Evolutionary conservation across 2,888 invertebrate genomes (phyloP).

Genomic region (Acronicta alni): DNA sequence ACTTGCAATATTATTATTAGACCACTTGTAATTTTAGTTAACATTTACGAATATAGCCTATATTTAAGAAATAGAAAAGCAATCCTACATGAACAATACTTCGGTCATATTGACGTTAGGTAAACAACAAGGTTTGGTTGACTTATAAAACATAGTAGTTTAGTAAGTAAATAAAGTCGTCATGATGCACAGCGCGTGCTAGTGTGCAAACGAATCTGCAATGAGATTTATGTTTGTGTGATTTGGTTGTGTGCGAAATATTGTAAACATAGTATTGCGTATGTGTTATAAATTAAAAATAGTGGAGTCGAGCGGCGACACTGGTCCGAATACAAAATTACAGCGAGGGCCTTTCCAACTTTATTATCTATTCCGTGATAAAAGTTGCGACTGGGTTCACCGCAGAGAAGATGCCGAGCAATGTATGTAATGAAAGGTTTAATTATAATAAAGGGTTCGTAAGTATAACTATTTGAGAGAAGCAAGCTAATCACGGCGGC

Average conservation of each 20-base stretch:
- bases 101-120: constrained; percentile 37
- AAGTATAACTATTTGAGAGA: constrained; percentile 66
- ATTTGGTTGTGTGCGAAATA: no score
- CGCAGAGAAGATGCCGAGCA: constrained; percentile 30
- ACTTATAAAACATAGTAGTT: constrained; percentile 48
- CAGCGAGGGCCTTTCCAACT: no score
- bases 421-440: constrained; percentile 63
- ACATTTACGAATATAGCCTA: constrained; percentile 6
- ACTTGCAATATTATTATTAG: not conserved
- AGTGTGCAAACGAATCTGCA: no score
- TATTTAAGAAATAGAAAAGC: constrained; percentile 25
- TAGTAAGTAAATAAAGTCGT: no score
- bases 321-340: no score
- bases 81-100: constrained; percentile 20
- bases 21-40: constrained; percentile 5
- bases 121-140: constrained; percentile 38
- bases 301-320: no score
- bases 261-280: no score
- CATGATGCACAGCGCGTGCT: no score
- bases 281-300: no score
- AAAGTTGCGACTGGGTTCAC: constrained; percentile 24
- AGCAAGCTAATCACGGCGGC: constrained; percentile 76
- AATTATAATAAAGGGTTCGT: constrained; percentile 69
- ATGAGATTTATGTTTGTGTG: no score
- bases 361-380: no score